Percentiles rank a stretch among this genome's conserved stretches.
Evolutionary conservation across 2,888 invertebrate species (phyloP).

Genomic region (Fragum fragum): DNA sequence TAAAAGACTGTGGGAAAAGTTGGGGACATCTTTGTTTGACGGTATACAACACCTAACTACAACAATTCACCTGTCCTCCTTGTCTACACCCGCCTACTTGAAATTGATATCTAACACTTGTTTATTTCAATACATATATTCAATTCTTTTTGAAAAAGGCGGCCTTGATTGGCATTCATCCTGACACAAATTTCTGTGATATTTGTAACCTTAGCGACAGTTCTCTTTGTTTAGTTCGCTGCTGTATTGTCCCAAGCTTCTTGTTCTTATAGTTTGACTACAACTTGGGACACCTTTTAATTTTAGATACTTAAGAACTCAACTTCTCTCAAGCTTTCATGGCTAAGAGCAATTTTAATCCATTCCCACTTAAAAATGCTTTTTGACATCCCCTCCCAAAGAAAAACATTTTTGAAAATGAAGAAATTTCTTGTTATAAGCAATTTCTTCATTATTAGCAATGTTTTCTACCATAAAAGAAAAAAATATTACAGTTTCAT

Average conservation of each 20-base stretch:
- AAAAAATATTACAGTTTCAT: too few species aligned
- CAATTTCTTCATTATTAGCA: too few species aligned
- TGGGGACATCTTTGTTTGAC: constrained; percentile 51
- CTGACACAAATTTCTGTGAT: constrained; percentile 29
- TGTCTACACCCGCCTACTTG: constrained; percentile 59
- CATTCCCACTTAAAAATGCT: too few species aligned
- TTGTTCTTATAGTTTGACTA: constrained; percentile 3
- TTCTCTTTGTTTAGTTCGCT: constrained; percentile 13
- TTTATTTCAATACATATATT: constrained; percentile 25
- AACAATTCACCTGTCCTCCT: constrained; percentile 59
- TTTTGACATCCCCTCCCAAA: too few species aligned
- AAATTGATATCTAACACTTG: constrained; percentile 48
- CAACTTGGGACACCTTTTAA: background rate
- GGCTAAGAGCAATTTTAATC: too few species aligned
- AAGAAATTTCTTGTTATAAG: too few species aligned
- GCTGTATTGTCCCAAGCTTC: constrained; percentile 7
- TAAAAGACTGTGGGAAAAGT: constrained; percentile 59
- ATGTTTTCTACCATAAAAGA: too few species aligned
- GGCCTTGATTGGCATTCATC: constrained; percentile 22
- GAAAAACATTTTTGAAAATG: too few species aligned
- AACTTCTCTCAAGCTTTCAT: background rate
- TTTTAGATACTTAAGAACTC: background rate
- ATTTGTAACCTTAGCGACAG: constrained; percentile 29
- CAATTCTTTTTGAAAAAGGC: background rate
- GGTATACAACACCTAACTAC: constrained; percentile 61